phyloP scores from a whole-genome alignment of 2,113 vertebrate genomes.

The Irena cyanogastra region DNA sequence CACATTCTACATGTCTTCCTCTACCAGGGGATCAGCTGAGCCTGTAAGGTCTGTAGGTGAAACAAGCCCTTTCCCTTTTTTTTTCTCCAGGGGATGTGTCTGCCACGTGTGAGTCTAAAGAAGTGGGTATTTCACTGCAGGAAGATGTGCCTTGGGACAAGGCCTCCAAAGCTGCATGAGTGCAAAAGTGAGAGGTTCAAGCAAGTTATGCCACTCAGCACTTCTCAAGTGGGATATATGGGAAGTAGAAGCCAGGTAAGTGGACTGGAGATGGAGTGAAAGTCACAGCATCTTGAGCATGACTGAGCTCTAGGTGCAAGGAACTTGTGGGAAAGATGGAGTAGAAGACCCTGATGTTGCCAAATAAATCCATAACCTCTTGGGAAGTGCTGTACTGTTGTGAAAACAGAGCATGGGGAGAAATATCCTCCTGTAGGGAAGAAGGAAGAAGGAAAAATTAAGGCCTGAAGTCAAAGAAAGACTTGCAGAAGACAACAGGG shows the following conservation, averaged over 20 bases:
- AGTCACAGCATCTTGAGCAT: background rate
- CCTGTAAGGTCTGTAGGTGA: background rate
- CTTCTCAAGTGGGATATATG: background rate
- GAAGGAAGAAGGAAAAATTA: background rate
- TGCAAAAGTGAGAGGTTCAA: background rate
- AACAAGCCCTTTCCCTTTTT: background rate
- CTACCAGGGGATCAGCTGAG: background rate
- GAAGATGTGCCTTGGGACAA: background rate
- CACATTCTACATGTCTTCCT: background rate
- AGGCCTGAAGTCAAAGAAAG: background rate
- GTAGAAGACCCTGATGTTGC: background rate
- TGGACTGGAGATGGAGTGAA: background rate
- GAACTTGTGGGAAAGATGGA: background rate
- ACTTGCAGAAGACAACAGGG: background rate
- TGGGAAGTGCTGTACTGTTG: background rate
- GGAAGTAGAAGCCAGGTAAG: background rate
- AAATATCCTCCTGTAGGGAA: background rate
- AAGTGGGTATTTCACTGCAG: background rate
- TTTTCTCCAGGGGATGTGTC: background rate
- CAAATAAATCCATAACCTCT: background rate
- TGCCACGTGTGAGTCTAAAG: background rate
- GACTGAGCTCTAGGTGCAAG: background rate
- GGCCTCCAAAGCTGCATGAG: background rate
- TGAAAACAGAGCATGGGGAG: background rate
- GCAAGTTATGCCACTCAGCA: background rate